Conservation (phyloP, 2,113 vertebrate genomes). For the Sorex fumeus region DNA sequence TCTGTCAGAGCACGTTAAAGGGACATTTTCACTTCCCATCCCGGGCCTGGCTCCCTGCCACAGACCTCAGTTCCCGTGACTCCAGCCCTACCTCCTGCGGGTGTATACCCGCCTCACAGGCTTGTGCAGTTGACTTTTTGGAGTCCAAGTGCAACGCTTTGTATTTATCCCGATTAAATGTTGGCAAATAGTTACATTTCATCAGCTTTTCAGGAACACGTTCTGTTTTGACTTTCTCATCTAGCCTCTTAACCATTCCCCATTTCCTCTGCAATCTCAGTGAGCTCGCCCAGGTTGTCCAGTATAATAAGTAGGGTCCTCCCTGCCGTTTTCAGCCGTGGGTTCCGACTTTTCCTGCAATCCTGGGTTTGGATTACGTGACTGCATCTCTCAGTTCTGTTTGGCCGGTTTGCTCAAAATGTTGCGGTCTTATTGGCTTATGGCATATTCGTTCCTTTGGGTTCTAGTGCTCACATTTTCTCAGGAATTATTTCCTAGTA, state of each 20-base stretch:
- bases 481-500: slow-evolving; percentile 64
- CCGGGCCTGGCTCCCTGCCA: background rate
- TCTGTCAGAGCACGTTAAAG: background rate
- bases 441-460: slow-evolving; percentile 78
- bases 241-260: background rate
- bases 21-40: background rate
- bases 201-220: slow-evolving; percentile 58
- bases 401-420: slow-evolving; percentile 78
- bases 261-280: background rate
- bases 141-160: slow-evolving; percentile 7
- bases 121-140: background rate
- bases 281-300: slow-evolving; percentile 74
- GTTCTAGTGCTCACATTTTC: slow-evolving; percentile 77
- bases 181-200: slow-evolving; percentile 64
- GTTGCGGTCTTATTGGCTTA: slow-evolving; percentile 73
- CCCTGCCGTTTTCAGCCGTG: slow-evolving; percentile 68
- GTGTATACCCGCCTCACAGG: background rate
- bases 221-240: slow-evolving; percentile 56
- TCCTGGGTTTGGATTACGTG: slow-evolving; percentile 79
- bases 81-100: background rate
- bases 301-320: slow-evolving; percentile 77
- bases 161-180: slow-evolving; percentile 56
- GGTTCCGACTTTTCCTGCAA: slow-evolving; percentile 74
- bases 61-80: too few species aligned
- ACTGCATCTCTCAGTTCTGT: slow-evolving; percentile 81